Base-by-base conservation (phyloP, 2,888 invertebrate species). In the Hemithea aestivaria region DNA sequence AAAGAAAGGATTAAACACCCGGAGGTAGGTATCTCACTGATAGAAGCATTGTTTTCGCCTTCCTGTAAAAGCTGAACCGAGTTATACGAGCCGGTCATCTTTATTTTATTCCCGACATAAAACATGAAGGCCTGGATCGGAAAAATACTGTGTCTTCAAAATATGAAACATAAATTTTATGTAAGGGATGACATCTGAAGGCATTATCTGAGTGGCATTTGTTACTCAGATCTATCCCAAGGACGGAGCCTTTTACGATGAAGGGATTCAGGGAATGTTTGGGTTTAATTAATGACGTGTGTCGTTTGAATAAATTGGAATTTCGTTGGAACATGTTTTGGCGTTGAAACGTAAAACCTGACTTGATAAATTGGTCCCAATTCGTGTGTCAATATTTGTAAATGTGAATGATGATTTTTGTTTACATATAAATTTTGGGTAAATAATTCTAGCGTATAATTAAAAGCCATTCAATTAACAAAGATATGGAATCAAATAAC, bases 1-100 rank as follows among this genome's bases (percentile, higher is more conserved):
- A 78, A 80, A 75, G 73, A 73, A 72, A 70, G 78, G 77, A 82
- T 78, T 79, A 68, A 68, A 62, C 53, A 52, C 46, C 58, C 51
- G 62, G 76, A 81, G 84, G 84, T 83, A 81, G 76, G 52, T 47
- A 49, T 37, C 36, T 36, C 36, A 45, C 32, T 34, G 39, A 41
- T 56, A 27, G 41, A 46, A 48, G 50, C 57, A 53, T 44, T 52
- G 35, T 37, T 35, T 27, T 27, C 32, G 21, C 25, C 24, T 10
- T 10, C 20, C 31, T 28, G 36, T 41, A 36, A 41, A 21, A 42
- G 31, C 24, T 10, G 33, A 20, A 20, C 21, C 22, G 27, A 23
- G 28, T 23, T 21, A 31, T 40, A 30, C 20, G 38, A 41, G 30
- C 29, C 36, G 49, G 33, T 27, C 43, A 43, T 50, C 39, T 42